Evolutionary conservation across 2,888 invertebrate species (phyloP), one percentile per base, ranked within the genome.

Genomic region (Peribatodes rhomboidaria): DNA sequence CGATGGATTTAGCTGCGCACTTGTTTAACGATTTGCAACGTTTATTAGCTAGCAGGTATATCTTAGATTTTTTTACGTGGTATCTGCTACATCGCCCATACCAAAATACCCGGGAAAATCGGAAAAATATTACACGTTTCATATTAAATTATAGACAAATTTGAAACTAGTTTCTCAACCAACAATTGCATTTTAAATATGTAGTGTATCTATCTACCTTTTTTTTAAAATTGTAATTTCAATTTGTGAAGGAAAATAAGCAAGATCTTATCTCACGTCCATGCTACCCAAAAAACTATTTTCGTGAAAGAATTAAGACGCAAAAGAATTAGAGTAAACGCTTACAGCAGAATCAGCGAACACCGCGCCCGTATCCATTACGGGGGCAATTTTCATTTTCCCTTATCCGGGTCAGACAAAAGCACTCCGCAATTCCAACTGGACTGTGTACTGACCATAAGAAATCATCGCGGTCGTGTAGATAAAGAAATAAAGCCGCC

Each of bases 401-500:
- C 65, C 65, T 54, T 55, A 63, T 67, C 65, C 68, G 67, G 69
- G 71, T 69, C 70, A 66, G 67, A 71, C 68, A 49, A 64, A 61
- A 49, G 65, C 73, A 68, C 71, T 70, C 56, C 65, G 73, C 64
- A 64, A 60, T 68, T 61, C 65, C 53, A 61, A 61, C 69, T 55
- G 57, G 69, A 69, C 66, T 54, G 70, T 64, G 71, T 70, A 75
- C 71, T 68, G 71, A 69, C 77, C 76, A 76, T 78, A 80, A 76
- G 76, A 80, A 82, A 80, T 79, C 80, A 79, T 81, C 78, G 76
- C 73, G 76, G 74, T 75, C 69, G 61, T 74, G 76, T 74, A 78
- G 79, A 83, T 83, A 80, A 79, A 81, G 82, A 81, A 79, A 83
- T 83, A 81, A 81, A 80, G 75, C 78, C 77, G 73, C 74, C 75